Percentiles rank a stretch among this genome's conserved stretches.
These are phyloP conservation scores for Mechanitis messenoides DNA, from an alignment of 2,888 invertebrate species.

Conservation along the genomic window DNA sequence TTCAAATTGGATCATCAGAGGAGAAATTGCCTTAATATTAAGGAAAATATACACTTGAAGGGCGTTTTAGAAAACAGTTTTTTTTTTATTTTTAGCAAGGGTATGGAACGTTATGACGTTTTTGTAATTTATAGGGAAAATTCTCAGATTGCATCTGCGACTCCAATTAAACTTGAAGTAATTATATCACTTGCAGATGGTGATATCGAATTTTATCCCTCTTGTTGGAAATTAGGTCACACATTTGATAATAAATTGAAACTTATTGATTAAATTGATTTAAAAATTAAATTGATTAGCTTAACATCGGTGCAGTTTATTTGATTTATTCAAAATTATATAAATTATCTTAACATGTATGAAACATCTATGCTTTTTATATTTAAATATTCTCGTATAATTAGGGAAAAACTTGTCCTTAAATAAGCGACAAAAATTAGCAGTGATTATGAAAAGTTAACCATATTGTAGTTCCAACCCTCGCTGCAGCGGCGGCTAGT, in stretches of 20 bases:
- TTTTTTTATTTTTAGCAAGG: conserved; percentile 19
- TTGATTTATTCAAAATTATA: too few species aligned
- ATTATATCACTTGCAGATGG: conserved; percentile 6
- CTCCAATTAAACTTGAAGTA: conserved; percentile 26
- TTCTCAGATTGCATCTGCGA: conserved; percentile 53
- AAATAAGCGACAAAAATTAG: background rate
- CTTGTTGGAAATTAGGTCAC: conserved; percentile 22
- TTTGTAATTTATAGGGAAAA: conserved; percentile 53
- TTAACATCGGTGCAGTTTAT: too few species aligned
- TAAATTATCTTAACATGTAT: too few species aligned
- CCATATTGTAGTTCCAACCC: background rate
- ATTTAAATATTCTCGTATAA: background rate
- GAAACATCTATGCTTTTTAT: too few species aligned
- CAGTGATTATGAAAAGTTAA: conserved; percentile 4
- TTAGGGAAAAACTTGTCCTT: background rate
- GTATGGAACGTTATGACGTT: conserved; percentile 53
- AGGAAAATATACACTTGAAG: conserved; percentile 44
- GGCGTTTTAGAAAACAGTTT: conserved; percentile 29
- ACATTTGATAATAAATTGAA: conserved; percentile 22
- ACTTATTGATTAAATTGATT: conserved; percentile 5
- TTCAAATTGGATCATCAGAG: conserved; percentile 52
- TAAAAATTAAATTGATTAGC: too few species aligned
- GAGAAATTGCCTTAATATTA: conserved; percentile 51
- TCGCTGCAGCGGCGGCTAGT: background rate
- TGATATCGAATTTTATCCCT: background rate